phyloP scores from a whole-genome alignment of 2,888 invertebrate genomes.

The Mythimna ferrago region DNA sequence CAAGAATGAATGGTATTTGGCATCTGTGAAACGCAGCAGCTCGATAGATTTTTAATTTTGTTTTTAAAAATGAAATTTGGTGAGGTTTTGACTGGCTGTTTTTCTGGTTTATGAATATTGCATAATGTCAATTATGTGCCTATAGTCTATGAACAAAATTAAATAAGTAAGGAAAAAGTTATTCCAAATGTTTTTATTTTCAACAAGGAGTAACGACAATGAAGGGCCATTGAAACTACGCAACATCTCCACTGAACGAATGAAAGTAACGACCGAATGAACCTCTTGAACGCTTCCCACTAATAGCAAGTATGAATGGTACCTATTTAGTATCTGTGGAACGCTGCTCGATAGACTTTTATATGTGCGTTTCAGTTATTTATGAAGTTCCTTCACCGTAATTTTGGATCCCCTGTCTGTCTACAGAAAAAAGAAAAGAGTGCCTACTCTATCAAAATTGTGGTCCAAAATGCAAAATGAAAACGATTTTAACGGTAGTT shows the following conservation, averaged over 20 bases:
- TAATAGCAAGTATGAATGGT: no score
- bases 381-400: no score
- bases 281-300: constrained; percentile 54
- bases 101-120: constrained; percentile 24
- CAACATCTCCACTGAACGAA: constrained; percentile 57
- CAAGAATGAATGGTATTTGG: constrained; percentile 49
- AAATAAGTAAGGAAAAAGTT: neutral
- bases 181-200: neutral
- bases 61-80: constrained; percentile 46
- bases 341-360: no score
- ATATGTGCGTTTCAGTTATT: no score
- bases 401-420: no score
- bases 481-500: no score
- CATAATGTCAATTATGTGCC: no score
- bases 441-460: no score
- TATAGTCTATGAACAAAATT: neutral
- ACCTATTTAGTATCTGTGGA: no score
- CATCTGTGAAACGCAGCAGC: constrained; percentile 73
- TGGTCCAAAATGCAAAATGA: no score
- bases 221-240: constrained; percentile 58
- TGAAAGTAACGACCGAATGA: constrained; percentile 57
- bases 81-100: constrained; percentile 12
- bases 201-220: constrained; percentile 54
- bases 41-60: constrained; percentile 29
- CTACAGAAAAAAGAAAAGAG: no score